phyloP scores from a whole-genome alignment of 2,113 vertebrate species.

The Salvelinus alpinus region DNA sequence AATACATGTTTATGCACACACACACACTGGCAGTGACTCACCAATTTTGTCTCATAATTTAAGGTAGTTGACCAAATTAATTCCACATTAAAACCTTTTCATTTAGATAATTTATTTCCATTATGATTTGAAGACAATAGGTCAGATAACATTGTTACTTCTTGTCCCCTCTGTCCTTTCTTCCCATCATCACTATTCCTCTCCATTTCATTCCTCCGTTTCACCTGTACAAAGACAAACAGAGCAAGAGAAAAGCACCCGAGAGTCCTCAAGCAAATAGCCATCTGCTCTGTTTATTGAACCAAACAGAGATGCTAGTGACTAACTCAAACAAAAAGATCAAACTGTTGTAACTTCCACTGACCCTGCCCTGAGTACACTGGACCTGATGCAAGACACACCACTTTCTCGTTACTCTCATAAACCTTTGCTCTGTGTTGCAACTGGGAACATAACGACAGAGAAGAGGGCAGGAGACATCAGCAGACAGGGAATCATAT shows the following conservation, averaged over 20 bases:
- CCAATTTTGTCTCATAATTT: not conserved
- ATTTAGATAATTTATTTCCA: not conserved
- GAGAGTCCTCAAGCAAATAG: not conserved
- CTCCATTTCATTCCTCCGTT: not conserved
- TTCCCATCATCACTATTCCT: not conserved
- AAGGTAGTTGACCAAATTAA: not conserved
- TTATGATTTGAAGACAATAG: not conserved
- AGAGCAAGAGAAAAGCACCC: not conserved
- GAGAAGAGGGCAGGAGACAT: not conserved
- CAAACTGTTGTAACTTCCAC: not conserved
- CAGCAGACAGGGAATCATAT: not conserved
- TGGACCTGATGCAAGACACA: no score
- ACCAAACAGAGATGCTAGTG: not conserved
- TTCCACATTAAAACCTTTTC: not conserved
- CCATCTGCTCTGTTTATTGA: not conserved
- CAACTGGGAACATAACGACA: not conserved
- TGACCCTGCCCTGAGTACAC: not conserved
- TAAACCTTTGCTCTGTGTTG: constrained; percentile 1
- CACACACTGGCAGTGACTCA: not conserved
- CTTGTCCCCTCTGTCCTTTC: not conserved
- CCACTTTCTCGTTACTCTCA: not conserved
- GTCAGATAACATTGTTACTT: not conserved
- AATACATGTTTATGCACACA: not conserved
- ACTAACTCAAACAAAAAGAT: no score
- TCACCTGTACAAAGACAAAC: not conserved